Base-by-base conservation (phyloP, 2,888 invertebrate genomes). In the Apantesis nais region DNA sequence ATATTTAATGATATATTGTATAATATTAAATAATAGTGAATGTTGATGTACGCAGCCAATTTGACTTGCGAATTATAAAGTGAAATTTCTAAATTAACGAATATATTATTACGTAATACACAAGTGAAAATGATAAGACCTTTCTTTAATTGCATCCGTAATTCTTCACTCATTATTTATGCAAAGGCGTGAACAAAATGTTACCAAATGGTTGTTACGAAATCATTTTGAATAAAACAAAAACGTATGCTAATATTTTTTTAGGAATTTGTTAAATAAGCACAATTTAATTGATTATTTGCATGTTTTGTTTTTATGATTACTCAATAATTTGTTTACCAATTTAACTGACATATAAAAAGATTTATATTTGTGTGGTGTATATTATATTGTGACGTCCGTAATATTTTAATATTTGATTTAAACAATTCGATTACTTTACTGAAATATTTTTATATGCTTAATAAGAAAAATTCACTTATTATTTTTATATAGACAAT, bases 71-170 rank as follows among this genome's bases (percentile, higher is more conserved):
- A 70, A 70, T 67, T 67, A 62, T 41, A 16, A 69, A 67, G 61
- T 39, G 39, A 64, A 67, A 67, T 67, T 63, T 67, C 34, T 71
- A 71, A 73, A 67, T 68, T 62, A 68, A 68, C 62, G 37, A 62
- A 68, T 66, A 34, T 29, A 39, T 72, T 29, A 41, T 72, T 69
- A 69, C 34, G 39, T 67, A 73, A 73, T 4, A 48, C n/a, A 8
- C 63, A 39, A 66, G 68, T 66, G 65, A 71, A 71, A 71, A 68
- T 68, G 29, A 58, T 67, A 64, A 68, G 44, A 73, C 69, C 72
- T 73, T 73, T 73, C 72, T 64, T 69, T 60, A 63, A 62, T 65
- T 60, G 25, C 63, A 55, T 7, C 39, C 44, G 61, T 67, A 64
- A 73, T 70, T 60, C 60, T 29, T 62, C 52, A 55, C 41, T 68